Conservation (phyloP, 2,888 invertebrate genomes). For the Ganaspis brasiliensis region DNA sequence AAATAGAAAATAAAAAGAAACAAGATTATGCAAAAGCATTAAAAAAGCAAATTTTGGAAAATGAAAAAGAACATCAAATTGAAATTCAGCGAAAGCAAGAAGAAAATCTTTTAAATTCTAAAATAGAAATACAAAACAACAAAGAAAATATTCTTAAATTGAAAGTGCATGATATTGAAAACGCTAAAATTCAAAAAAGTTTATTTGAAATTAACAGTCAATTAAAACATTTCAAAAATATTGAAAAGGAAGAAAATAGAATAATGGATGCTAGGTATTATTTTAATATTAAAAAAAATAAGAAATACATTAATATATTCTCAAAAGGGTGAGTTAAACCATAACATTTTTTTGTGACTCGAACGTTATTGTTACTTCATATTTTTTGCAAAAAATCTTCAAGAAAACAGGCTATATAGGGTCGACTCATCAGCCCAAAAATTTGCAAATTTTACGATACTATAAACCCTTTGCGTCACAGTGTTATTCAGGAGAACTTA, state of each 20-base stretch:
- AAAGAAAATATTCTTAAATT: conserved; percentile 85
- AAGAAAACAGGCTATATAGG: no score
- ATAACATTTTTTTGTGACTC: no score
- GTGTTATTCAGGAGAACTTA: no score
- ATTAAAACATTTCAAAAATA: conserved; percentile 83
- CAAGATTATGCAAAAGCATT: conserved; percentile 83
- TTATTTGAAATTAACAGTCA: conserved; percentile 83
- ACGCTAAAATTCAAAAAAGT: conserved; percentile 68
- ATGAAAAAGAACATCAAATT: conserved; percentile 82
- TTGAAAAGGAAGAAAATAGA: conserved; percentile 86
- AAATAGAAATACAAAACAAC: conserved; percentile 85
- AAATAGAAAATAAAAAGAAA: conserved; percentile 79
- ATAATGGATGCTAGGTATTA: conserved; percentile 84
- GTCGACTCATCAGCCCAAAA: no score
- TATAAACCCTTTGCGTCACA: no score
- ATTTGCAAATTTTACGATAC: no score
- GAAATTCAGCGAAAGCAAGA: conserved; percentile 87
- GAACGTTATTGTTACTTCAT: no score
- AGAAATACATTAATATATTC: no score
- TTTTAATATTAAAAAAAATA: neutral
- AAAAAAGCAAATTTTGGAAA: conserved; percentile 83
- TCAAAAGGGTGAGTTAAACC: no score
- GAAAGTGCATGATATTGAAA: conserved; percentile 68
- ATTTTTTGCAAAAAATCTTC: no score
- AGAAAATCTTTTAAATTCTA: conserved; percentile 85